Percentiles rank a stretch among this genome's conserved stretches.
These are phyloP conservation scores for Bimastos eiseni DNA, from an alignment of 2,888 invertebrate genomes.

Conservation along the genomic window DNA sequence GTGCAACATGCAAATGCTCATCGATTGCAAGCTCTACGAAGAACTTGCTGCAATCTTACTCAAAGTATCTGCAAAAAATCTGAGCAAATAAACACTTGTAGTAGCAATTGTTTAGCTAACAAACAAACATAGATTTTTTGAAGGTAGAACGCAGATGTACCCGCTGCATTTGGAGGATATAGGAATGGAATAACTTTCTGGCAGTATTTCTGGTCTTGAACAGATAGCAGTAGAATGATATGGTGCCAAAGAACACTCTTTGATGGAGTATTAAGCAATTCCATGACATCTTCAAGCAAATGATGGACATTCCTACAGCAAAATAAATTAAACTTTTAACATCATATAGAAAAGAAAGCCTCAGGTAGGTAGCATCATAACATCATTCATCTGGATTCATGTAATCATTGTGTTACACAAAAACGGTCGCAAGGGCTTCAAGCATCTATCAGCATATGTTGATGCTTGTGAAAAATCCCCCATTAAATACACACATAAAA, in stretches of 20 bases:
- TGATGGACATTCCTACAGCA: constrained; percentile 52
- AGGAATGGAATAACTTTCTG: constrained; percentile 27
- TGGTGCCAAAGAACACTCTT: constrained; percentile 58
- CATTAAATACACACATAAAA: too few relatives aligned
- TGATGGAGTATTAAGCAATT: constrained; percentile 59
- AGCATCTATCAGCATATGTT: too few relatives aligned
- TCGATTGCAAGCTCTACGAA: background rate
- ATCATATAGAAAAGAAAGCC: background rate
- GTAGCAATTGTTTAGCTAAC: background rate
- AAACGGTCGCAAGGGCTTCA: too few relatives aligned
- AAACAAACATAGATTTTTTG: background rate
- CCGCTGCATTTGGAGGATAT: background rate
- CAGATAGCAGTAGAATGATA: constrained; percentile 54
- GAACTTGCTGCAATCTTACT: background rate
- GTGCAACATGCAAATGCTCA: background rate
- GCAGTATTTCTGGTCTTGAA: constrained; percentile 50
- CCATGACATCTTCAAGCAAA: constrained; percentile 51
- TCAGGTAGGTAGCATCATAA: background rate
- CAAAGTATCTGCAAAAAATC: background rate
- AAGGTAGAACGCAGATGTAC: background rate
- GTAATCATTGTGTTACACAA: too few relatives aligned
- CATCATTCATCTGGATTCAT: background rate
- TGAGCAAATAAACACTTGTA: background rate
- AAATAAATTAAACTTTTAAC: background rate
- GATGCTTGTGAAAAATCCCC: too few relatives aligned